Conservation (phyloP, 2,797 vertebrate genomes). For the Heterohyrax brucei region DNA sequence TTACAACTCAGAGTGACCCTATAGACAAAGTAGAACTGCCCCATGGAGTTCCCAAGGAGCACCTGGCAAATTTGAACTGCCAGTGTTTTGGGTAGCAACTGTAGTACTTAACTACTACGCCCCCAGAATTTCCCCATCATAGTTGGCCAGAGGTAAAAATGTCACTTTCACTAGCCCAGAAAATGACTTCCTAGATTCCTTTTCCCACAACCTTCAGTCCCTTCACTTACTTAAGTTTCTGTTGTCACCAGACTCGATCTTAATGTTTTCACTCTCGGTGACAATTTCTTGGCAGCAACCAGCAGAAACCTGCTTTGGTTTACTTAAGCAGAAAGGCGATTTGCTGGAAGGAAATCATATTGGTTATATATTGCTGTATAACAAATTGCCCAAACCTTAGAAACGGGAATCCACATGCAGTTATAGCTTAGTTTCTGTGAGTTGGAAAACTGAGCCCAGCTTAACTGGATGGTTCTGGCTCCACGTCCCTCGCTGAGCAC, state of each 20-base stretch:
- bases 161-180: neutral
- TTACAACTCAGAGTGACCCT: too few species aligned
- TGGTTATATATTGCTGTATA: neutral
- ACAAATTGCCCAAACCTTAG: neutral
- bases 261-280: neutral
- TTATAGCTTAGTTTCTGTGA: neutral
- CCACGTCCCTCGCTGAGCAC: neutral
- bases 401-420: neutral
- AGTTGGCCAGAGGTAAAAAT: neutral
- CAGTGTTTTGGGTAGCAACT: too few species aligned
- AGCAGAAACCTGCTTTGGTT: constrained; percentile 39
- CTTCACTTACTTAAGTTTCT: neutral
- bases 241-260: neutral
- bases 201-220: neutral
- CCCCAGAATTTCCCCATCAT: neutral
- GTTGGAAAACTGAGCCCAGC: neutral
- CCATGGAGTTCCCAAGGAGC: too few species aligned
- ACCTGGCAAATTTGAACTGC: too few species aligned
- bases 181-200: neutral
- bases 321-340: neutral
- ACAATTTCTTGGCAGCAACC: neutral
- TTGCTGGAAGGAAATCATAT: neutral
- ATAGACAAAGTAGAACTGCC: too few species aligned
- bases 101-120: too few species aligned
- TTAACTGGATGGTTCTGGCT: neutral